A percentile compares a stretch with the other conserved stretches of the same genome.
Evolutionary conservation across 2,797 vertebrate species (phyloP).

Genomic region (Sebastes flavidus): DNA sequence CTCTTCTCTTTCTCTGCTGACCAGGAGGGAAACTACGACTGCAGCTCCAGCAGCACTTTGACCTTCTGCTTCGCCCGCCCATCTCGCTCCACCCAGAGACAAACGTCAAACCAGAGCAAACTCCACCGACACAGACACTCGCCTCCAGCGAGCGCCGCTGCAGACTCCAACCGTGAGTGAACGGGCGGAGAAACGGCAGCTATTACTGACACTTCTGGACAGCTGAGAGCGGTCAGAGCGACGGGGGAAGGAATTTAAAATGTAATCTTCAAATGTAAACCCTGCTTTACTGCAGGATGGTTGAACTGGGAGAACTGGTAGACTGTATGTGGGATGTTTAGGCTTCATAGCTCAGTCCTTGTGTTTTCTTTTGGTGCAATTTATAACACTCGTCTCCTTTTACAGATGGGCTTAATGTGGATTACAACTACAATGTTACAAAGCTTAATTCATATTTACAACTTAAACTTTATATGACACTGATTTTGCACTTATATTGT

Average conservation of each 20-base stretch:
- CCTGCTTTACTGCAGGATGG: conserved; percentile 4
- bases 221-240: conserved; percentile 23
- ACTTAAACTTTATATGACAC: not conserved
- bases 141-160: conserved; percentile 77
- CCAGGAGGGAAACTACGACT: conserved; percentile 91
- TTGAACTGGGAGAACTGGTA: not conserved
- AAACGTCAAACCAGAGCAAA: conserved; percentile 86
- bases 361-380: conserved; percentile 36
- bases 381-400: conserved; percentile 6
- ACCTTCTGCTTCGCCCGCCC: conserved; percentile 93
- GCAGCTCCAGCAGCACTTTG: conserved; percentile 88
- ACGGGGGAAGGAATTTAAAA: not conserved
- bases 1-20: conserved; percentile 31
- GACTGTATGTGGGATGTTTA: conserved; percentile 14
- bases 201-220: conserved; percentile 12
- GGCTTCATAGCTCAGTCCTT: not conserved
- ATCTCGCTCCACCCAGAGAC: conserved; percentile 83
- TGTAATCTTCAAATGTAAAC: not conserved
- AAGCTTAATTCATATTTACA: not conserved
- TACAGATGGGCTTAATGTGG: not conserved
- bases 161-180: conserved; percentile 75
- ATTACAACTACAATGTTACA: not conserved
- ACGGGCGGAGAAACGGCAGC: conserved; percentile 25
- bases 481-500: conserved; percentile 23
- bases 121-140: conserved; percentile 79